Conservation (phyloP, 2,113 vertebrate genomes). For the Mustela nigripes region DNA sequence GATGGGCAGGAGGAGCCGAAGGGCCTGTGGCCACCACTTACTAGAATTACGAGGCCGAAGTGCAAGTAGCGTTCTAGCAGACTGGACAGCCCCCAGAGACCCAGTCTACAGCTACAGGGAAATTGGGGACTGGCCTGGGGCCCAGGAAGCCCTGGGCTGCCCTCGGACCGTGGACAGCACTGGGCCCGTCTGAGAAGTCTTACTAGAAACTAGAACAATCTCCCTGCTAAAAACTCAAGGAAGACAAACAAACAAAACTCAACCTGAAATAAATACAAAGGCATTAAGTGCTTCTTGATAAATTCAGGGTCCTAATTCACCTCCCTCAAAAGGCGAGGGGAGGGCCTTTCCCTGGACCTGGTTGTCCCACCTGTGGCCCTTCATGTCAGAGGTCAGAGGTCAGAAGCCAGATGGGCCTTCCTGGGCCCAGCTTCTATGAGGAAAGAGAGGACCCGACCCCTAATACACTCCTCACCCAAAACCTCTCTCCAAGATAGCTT, state of each 20-base stretch:
- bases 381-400: slow-evolving; percentile 54
- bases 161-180: background rate
- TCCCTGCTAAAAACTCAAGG: slow-evolving; percentile 77
- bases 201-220: slow-evolving; percentile 60
- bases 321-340: slow-evolving; percentile 13
- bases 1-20: background rate
- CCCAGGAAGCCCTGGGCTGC: background rate
- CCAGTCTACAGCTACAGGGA: background rate
- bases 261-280: slow-evolving; percentile 83
- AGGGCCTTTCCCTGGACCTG: slow-evolving; percentile 57
- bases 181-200: slow-evolving; percentile 26
- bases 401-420: slow-evolving; percentile 22
- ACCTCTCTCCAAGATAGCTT: background rate
- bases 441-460: background rate
- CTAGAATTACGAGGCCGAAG: slow-evolving; percentile 36
- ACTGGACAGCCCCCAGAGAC: background rate
- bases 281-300: slow-evolving; percentile 75
- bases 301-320: slow-evolving; percentile 15
- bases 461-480: background rate
- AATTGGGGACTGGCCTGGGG: background rate
- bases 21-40: background rate
- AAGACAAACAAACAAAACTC: slow-evolving; percentile 62
- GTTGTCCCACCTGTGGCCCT: slow-evolving; percentile 37
- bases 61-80: slow-evolving; percentile 28
- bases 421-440: background rate